A percentile compares a stretch with the other conserved stretches of the same genome.
Conservation (phyloP, 2,888 invertebrate species). For the Conchocele bisecta region DNA sequence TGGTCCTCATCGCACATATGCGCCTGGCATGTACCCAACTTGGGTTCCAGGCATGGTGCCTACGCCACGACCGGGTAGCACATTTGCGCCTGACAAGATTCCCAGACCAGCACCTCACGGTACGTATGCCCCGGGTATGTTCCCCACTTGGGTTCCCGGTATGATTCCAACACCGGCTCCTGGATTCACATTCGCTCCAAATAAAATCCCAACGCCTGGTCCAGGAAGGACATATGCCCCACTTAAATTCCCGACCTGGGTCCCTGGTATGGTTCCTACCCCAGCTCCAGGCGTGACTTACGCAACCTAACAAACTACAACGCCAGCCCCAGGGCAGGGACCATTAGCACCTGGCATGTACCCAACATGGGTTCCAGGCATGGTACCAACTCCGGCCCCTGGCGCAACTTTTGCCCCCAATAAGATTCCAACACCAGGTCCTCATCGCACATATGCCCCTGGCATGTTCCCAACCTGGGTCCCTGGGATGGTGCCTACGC, state of each 20-base stretch:
- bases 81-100: conserved; percentile 37
- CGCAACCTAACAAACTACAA: conserved; percentile 42
- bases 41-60: conserved; percentile 58
- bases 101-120: conserved; percentile 42
- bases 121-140: conserved; percentile 38
- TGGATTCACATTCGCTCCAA: conserved; percentile 38
- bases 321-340: conserved; percentile 37
- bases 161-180: conserved; percentile 51
- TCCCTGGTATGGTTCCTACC: conserved; percentile 55
- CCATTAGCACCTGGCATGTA: conserved; percentile 35
- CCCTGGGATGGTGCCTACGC: conserved; percentile 34
- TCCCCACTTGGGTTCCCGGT: conserved; percentile 50
- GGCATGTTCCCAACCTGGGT: conserved; percentile 36
- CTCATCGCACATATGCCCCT: conserved; percentile 41
- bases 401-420: conserved; percentile 39
- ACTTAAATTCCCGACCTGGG: conserved; percentile 34
- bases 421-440: conserved; percentile 26
- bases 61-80: conserved; percentile 48
- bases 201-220: conserved; percentile 25
- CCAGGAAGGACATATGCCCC: conserved; percentile 39
- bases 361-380: conserved; percentile 49
- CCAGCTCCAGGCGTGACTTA: conserved; percentile 49
- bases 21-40: conserved; percentile 56
- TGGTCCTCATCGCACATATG: conserved; percentile 57
- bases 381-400: conserved; percentile 50